Evolutionary conservation across 2,113 vertebrate species (phyloP).

Genomic region (Sardina pilchardus): DNA sequence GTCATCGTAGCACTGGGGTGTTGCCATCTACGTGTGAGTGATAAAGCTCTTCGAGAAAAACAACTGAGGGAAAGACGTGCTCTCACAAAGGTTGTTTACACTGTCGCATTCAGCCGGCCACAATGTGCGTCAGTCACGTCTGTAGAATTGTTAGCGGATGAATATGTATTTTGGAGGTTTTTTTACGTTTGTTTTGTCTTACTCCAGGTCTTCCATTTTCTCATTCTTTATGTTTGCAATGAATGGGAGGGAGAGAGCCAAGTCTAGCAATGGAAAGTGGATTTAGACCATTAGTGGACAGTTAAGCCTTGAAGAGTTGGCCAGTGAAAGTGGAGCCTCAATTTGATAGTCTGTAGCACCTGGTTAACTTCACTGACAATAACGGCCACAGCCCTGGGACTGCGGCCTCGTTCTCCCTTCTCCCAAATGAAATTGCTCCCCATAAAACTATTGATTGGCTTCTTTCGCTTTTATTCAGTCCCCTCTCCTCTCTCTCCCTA

Average conservation of each 20-base stretch:
- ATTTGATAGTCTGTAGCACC: conserved; percentile 9
- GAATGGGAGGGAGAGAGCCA: not conserved
- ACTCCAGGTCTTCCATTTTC: not conserved
- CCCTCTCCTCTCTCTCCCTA: not conserved
- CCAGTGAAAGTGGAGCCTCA: not conserved
- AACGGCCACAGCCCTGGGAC: not conserved
- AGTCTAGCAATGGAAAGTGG: conserved; percentile 10
- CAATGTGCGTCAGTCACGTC: not conserved
- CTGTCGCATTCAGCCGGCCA: not conserved
- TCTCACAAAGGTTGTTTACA: conserved; percentile 14
- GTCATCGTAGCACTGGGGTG: not conserved
- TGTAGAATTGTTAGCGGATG: not conserved
- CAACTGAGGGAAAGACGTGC: conserved; percentile 1
- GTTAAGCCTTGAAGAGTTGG: not conserved
- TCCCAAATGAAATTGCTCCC: not conserved
- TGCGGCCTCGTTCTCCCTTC: not conserved
- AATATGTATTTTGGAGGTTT: not conserved
- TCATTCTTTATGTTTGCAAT: not conserved
- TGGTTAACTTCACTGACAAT: conserved; percentile 21
- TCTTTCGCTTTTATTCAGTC: not conserved
- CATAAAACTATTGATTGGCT: conserved; percentile 14
- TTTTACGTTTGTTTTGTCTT: not conserved
- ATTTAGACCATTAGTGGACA: conserved; percentile 13
- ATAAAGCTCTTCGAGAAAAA: not conserved
- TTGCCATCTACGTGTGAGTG: not conserved